phyloP scores from a whole-genome alignment of 2,113 vertebrate genomes.

The Silurus asotus region DNA sequence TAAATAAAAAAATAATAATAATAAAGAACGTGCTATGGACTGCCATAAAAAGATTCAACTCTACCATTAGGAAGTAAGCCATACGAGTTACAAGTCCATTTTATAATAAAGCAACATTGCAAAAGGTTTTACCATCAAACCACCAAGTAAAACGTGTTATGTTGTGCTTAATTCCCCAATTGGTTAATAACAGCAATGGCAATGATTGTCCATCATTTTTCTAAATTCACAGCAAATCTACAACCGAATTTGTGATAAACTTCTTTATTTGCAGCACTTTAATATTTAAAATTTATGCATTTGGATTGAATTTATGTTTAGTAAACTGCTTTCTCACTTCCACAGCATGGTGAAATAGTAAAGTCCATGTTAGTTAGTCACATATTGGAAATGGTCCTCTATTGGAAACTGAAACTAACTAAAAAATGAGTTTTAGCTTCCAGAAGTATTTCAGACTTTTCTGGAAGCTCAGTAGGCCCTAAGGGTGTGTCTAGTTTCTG shows the following conservation, averaged over 20 bases:
- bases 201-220: background rate
- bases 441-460: background rate
- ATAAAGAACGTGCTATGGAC: background rate
- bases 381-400: background rate
- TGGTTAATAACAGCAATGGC: background rate
- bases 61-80: background rate
- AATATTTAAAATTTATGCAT: background rate
- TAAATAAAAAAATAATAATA: background rate
- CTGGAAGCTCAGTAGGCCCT: too few species aligned
- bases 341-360: too few species aligned
- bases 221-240: background rate
- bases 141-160: background rate
- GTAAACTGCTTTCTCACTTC: too few species aligned
- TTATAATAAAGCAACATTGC: background rate
- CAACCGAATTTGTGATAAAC: background rate
- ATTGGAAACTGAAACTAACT: background rate
- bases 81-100: background rate
- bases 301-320: too few species aligned
- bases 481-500: background rate
- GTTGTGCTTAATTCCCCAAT: background rate
- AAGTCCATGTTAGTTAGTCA: too few species aligned
- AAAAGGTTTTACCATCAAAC: background rate
- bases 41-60: background rate
- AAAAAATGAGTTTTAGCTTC: background rate
- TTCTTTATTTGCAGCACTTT: background rate